Evolutionary conservation across 1,140 invertebrate genomes (phyloP).

Genomic region (Drosophila bocki): DNA sequence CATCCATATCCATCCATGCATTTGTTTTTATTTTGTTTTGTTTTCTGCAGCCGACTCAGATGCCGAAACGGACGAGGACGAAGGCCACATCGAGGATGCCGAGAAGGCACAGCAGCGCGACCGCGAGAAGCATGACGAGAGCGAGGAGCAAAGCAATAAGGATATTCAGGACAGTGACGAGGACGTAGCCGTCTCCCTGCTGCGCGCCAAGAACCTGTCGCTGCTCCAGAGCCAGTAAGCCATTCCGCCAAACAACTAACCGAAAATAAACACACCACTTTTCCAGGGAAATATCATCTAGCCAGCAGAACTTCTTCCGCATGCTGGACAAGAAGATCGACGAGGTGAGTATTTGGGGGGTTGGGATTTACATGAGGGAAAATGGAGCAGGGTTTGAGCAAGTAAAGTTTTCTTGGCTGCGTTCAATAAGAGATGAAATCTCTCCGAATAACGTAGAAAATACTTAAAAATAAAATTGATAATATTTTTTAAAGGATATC

Average conservation of each 20-base stretch:
- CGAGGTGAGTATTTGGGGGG: conserved; percentile 87
- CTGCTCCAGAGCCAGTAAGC: conserved; percentile 85
- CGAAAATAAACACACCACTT: conserved; percentile 42
- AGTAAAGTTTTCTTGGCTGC: background rate
- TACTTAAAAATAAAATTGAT: no score
- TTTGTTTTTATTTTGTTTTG: background rate
- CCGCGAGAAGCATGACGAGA: conserved; percentile 79
- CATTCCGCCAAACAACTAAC: conserved; percentile 6
- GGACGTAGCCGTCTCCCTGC: conserved; percentile 82
- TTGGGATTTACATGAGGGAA: background rate
- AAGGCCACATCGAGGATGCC: conserved; percentile 82
- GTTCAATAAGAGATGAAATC: no score
- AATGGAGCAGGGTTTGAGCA: background rate
- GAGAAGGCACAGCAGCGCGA: conserved; percentile 81
- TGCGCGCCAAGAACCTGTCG: conserved; percentile 84
- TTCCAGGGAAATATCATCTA: conserved; percentile 93
- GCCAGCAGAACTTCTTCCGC: conserved; percentile 95
- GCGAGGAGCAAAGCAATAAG: conserved; percentile 84
- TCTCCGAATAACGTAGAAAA: no score
- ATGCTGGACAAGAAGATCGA: conserved; percentile 96
- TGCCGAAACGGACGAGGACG: conserved; percentile 84
- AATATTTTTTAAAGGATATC: no score
- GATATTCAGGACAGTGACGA: conserved; percentile 80
- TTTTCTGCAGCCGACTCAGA: conserved; percentile 77
- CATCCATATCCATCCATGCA: conserved; percentile 4